These are phyloP conservation scores for Rhyzopertha dominica DNA, from an alignment of 1,140 invertebrate species.

Conservation along the genomic window DNA sequence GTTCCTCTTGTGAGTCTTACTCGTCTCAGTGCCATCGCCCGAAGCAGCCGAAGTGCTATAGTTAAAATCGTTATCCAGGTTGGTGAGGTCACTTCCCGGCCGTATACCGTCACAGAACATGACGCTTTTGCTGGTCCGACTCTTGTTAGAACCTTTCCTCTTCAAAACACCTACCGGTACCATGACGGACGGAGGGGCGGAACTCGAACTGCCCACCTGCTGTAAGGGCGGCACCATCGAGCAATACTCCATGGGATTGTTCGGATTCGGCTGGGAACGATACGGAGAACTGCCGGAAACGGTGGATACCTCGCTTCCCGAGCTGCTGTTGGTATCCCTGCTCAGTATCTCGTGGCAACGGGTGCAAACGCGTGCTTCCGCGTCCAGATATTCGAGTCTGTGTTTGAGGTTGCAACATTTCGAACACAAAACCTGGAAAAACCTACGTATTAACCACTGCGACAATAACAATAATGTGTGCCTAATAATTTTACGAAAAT, in stretches of 20 bases:
- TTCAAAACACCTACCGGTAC: slow-evolving; percentile 83
- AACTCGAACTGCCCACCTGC: slow-evolving; percentile 53
- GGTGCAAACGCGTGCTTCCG: slow-evolving; percentile 56
- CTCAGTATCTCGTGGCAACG: slow-evolving; percentile 54
- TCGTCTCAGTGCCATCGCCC: slow-evolving; percentile 26
- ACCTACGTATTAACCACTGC: slow-evolving; percentile 4
- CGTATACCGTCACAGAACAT: slow-evolving; percentile 91
- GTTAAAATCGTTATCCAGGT: slow-evolving; percentile 54
- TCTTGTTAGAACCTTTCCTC: slow-evolving; percentile 55
- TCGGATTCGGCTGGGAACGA: slow-evolving; percentile 64
- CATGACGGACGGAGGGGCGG: slow-evolving; percentile 69
- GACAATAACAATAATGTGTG: too few species aligned
- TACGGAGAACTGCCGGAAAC: slow-evolving; percentile 22
- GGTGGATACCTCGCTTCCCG: slow-evolving; percentile 25
- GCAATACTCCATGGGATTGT: slow-evolving; percentile 88
- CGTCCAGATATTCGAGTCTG: slow-evolving; percentile 66
- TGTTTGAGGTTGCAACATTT: slow-evolving; percentile 74
- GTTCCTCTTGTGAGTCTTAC: slow-evolving; percentile 42
- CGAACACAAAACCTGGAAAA: slow-evolving; percentile 72
- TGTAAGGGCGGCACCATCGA: slow-evolving; percentile 77
- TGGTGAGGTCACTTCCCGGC: slow-evolving; percentile 83
- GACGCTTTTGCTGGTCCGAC: slow-evolving; percentile 65
- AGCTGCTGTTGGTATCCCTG: slow-evolving; percentile 22
- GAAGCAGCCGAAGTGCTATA: too few species aligned
- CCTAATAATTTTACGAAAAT: too few species aligned